These are phyloP conservation scores for Pseudomugil tenellus DNA, from an alignment of 2,797 vertebrate species.

Conservation along the genomic window DNA sequence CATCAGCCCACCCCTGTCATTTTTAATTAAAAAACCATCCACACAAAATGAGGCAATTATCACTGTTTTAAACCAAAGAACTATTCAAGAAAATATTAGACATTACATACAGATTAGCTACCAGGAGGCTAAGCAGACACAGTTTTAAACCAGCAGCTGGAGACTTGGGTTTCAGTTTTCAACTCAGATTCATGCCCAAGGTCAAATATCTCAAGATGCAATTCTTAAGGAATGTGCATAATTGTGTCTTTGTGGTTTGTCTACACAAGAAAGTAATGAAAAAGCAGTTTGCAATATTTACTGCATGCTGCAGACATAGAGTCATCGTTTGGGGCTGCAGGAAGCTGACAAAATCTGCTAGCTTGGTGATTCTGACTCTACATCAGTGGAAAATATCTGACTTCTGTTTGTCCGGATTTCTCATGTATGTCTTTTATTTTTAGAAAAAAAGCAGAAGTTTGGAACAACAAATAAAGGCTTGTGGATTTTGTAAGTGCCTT, in stretches of 20 bases:
- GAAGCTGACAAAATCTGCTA: constrained; percentile 44
- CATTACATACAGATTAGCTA: constrained; percentile 40
- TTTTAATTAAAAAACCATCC: constrained; percentile 29
- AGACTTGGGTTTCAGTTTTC: constrained; percentile 40
- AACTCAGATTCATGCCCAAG: constrained; percentile 30
- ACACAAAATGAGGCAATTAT: constrained; percentile 35
- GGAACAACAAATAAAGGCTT: constrained; percentile 47
- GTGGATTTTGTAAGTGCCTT: constrained; percentile 46
- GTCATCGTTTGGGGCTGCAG: constrained; percentile 31
- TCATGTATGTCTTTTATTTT: constrained; percentile 41
- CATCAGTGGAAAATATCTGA: constrained; percentile 51
- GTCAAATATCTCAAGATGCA: constrained; percentile 28
- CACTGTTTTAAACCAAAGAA: constrained; percentile 48
- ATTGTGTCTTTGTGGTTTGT: constrained; percentile 36
- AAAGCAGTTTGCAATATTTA: constrained; percentile 35
- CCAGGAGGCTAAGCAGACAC: constrained; percentile 26
- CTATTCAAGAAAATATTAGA: constrained; percentile 58
- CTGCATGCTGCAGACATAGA: constrained; percentile 25
- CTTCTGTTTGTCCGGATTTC: constrained; percentile 59
- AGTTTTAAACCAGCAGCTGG: constrained; percentile 27
- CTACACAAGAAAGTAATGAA: constrained; percentile 30
- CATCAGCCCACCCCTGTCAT: constrained; percentile 35
- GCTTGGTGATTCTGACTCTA: constrained; percentile 30
- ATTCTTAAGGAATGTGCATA: constrained; percentile 41
- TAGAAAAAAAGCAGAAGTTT: constrained; percentile 38